phyloP scores from a whole-genome alignment of 2,113 vertebrate genomes.

The Mirza zaza region DNA sequence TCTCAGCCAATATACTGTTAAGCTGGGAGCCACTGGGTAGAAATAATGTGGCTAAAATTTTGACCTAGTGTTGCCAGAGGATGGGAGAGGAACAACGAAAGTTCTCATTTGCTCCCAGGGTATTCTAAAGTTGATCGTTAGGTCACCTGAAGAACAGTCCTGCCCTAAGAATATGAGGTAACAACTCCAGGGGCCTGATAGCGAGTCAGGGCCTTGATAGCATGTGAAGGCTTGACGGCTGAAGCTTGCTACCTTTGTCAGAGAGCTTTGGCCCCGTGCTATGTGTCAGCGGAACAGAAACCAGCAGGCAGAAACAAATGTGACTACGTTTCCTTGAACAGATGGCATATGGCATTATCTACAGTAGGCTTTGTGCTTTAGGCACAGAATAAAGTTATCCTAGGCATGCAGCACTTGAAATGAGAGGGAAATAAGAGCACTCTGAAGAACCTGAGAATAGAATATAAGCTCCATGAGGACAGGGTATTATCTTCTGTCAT shows the following conservation, averaged over 20 bases:
- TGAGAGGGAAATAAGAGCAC: background rate
- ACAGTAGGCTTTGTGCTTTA: background rate
- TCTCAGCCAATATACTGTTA: conserved; percentile 43
- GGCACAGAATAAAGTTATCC: background rate
- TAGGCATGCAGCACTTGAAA: background rate
- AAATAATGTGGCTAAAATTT: background rate
- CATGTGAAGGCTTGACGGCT: background rate
- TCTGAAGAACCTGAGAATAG: background rate
- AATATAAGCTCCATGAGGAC: background rate
- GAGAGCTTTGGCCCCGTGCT: background rate
- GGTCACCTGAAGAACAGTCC: background rate
- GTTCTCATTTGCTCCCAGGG: background rate
- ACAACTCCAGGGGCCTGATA: background rate
- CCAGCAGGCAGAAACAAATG: background rate
- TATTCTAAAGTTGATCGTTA: background rate
- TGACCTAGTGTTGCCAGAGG: background rate
- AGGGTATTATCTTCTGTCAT: background rate
- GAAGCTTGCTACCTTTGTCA: background rate
- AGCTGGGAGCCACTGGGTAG: conserved; percentile 28
- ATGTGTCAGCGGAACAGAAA: background rate
- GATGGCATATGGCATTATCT: background rate
- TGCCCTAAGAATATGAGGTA: background rate
- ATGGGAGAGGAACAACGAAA: background rate
- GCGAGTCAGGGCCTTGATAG: background rate
- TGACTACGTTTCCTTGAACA: background rate